Evolutionary conservation across 2,797 vertebrate species (phyloP).

Genomic region (Sebastes matsubarae): DNA sequence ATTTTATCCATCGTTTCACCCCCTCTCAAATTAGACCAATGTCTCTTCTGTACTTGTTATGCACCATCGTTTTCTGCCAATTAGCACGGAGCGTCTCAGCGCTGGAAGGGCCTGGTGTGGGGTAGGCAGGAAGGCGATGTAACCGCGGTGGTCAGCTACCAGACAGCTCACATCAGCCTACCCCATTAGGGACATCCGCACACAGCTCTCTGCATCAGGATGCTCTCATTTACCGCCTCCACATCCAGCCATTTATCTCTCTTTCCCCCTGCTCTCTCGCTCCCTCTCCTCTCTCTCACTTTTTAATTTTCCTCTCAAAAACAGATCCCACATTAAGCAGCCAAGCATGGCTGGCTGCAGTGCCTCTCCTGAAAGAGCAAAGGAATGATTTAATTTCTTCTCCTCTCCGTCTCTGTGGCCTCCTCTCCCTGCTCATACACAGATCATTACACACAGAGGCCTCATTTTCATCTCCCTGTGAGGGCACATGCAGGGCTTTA

Average conservation of each 20-base stretch:
- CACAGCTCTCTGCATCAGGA: slow-evolving; percentile 75
- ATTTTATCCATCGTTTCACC: slow-evolving; percentile 72
- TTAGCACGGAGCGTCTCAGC: slow-evolving; percentile 62
- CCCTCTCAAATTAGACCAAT: slow-evolving; percentile 68
- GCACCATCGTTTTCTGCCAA: slow-evolving; percentile 73
- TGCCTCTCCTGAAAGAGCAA: slow-evolving; percentile 75
- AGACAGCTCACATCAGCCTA: slow-evolving; percentile 72
- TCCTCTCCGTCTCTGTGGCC: slow-evolving; percentile 75
- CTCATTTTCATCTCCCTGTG: slow-evolving; percentile 83
- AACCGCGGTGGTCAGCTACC: slow-evolving; percentile 66
- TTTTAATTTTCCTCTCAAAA: slow-evolving; percentile 82
- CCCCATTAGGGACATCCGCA: slow-evolving; percentile 77
- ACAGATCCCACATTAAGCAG: slow-evolving; percentile 79
- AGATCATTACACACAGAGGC: slow-evolving; percentile 86
- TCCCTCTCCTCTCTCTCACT: slow-evolving; percentile 52
- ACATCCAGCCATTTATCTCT: slow-evolving; percentile 77
- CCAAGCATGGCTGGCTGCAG: slow-evolving; percentile 72
- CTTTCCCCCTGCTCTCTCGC: slow-evolving; percentile 49
- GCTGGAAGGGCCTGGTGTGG: slow-evolving; percentile 63
- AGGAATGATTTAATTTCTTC: slow-evolving; percentile 82
- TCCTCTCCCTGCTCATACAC: slow-evolving; percentile 80
- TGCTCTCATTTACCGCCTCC: slow-evolving; percentile 80
- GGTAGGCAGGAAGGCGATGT: slow-evolving; percentile 45
- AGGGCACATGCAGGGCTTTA: slow-evolving; percentile 78
- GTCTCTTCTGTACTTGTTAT: slow-evolving; percentile 70